These are phyloP conservation scores for Dendrocincla fuliginosa DNA, from an alignment of 2,797 vertebrate genomes.

Conservation along the genomic window DNA sequence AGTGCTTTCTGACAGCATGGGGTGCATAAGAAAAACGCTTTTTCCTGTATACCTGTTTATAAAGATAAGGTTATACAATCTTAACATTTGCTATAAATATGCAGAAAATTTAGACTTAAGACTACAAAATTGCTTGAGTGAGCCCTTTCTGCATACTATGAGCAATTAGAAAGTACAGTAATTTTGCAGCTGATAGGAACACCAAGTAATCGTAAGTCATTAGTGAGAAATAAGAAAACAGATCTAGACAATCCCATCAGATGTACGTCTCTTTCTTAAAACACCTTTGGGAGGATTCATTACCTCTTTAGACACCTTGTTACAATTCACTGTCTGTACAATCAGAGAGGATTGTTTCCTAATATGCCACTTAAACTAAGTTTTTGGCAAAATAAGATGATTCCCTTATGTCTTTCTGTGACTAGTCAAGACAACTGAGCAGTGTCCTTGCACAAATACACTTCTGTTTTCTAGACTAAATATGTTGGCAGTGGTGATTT, in stretches of 20 bases:
- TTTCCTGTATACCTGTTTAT: not conserved
- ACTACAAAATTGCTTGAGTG: not conserved
- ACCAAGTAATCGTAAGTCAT: not conserved
- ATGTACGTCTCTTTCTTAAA: not conserved
- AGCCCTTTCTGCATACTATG: not conserved
- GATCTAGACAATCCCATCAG: not conserved
- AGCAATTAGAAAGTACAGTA: not conserved
- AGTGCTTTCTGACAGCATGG: not conserved
- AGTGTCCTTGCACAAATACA: not conserved
- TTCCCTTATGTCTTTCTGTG: not conserved
- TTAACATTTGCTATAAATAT: not conserved
- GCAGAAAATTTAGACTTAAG: not conserved
- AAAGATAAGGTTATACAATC: not conserved
- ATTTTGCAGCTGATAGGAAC: not conserved
- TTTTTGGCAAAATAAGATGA: not conserved
- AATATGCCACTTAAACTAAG: not conserved
- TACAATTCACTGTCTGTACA: not conserved
- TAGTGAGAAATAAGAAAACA: not conserved
- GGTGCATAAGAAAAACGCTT: not conserved
- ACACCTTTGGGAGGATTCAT: not conserved
- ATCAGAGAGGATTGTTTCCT: not conserved
- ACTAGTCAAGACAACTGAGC: not conserved
- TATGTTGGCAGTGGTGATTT: not conserved
- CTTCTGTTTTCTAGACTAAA: not conserved
- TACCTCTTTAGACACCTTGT: not conserved